Base-by-base conservation (phyloP, 2,797 vertebrate species). In the Lutra lutra region DNA sequence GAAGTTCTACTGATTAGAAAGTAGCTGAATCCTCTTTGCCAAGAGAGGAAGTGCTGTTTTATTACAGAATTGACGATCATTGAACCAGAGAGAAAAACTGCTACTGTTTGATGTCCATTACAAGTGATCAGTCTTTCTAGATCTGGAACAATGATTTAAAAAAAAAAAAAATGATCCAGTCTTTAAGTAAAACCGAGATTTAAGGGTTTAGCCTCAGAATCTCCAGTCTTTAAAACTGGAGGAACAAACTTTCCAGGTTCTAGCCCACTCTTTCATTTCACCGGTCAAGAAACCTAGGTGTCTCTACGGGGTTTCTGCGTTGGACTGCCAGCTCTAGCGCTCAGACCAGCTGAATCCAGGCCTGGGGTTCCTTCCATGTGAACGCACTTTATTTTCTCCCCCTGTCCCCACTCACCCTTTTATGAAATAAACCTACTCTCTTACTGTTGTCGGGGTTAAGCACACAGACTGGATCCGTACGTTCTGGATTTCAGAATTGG, bases 11-110 rank as follows among this genome's bases (percentile, higher is more conserved):
- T 84, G 78, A 14, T 66, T 72, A 91, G 88, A 87, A 89, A 88
- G 82, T 72, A 86, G 79, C 64, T 79, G 66, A 25, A 68, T 70
- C 46, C 56, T 29, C 25, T 87, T 25, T 64, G n/a, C 79, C 91
- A 54, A 87, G 38, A 94, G 58, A 91, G 78, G 94, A 89, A 64
- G 54, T 84, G 15, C 46, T 48, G 51, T 38, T 87, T 95, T 75
- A 51, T 27, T 83, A 15, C 43, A 84, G 58, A 79, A 32, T 89
- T 20, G 58, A 89, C 62, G 92, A 25, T 84, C 83, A 73, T 0
- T 32, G 83, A 96, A 54, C 51, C 64, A 70, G 64, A 66, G 90
- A 96, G 83, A 94, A 86, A 86, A 91, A 73, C 86, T 84, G 21
- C 64, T 64, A 23, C 85, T 51, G 14, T 77, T 79, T 78, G 89